Evolutionary conservation across 2,888 invertebrate species (phyloP).

Genomic region (Drosophila suboccidentalis): DNA sequence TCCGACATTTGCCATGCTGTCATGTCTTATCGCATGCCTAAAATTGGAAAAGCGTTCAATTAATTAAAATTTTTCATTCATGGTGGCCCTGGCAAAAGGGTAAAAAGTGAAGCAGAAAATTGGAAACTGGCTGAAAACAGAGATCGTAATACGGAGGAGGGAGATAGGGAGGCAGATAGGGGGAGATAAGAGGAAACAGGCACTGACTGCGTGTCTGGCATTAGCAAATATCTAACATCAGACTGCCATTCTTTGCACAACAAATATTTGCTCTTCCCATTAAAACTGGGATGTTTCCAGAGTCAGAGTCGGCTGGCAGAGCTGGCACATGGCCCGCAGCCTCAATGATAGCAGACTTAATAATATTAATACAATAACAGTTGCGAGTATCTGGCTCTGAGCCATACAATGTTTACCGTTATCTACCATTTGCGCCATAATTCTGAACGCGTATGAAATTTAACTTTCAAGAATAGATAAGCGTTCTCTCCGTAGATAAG

Average conservation of each 20-base stretch:
- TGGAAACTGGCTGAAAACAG: constrained; percentile 19
- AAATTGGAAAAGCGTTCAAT: constrained; percentile 60
- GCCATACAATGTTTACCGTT: constrained; percentile 40
- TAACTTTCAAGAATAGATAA: constrained; percentile 67
- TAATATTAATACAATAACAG: background rate
- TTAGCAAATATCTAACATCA: constrained; percentile 64
- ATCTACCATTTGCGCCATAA: constrained; percentile 71
- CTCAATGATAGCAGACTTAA: background rate
- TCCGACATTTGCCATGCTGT: constrained; percentile 38
- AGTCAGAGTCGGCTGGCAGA: background rate
- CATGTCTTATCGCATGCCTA: constrained; percentile 54
- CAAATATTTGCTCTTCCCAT: constrained; percentile 54
- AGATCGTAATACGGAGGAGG: background rate
- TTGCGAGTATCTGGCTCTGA: background rate
- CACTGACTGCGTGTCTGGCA: constrained; percentile 54
- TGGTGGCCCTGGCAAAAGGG: constrained; percentile 34
- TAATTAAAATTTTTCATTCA: constrained; percentile 58
- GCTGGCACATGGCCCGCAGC: constrained; percentile 26
- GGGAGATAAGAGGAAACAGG: background rate
- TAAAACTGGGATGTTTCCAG: constrained; percentile 4
- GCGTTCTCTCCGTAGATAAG: constrained; percentile 42
- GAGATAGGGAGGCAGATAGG: background rate
- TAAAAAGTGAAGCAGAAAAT: constrained; percentile 13
- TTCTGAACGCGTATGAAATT: constrained; percentile 61
- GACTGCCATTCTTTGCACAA: constrained; percentile 64